Conservation (phyloP, 2,888 invertebrate species). For the Peribatodes rhomboidaria region DNA sequence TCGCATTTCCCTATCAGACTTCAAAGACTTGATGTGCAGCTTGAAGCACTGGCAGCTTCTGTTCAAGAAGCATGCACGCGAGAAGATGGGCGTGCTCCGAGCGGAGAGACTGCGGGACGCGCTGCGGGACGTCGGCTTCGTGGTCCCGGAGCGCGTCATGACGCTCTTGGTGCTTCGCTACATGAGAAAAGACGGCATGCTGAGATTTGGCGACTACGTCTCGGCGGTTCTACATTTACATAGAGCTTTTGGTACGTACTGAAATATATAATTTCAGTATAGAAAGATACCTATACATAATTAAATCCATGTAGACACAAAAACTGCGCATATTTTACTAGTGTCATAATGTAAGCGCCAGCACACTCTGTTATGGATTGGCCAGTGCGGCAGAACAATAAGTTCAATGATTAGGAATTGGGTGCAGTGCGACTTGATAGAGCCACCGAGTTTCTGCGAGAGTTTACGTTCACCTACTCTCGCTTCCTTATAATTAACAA, state of each 20-base stretch:
- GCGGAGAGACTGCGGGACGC: slow-evolving; percentile 95
- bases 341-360: too few species aligned
- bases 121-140: slow-evolving; percentile 94
- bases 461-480: too few species aligned
- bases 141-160: slow-evolving; percentile 93
- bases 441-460: too few species aligned
- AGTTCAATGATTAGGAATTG: too few species aligned
- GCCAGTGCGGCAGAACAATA: too few species aligned
- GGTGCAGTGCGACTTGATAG: too few species aligned
- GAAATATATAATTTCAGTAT: not conserved
- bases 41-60: slow-evolving; percentile 96
- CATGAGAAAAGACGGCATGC: slow-evolving; percentile 96
- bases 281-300: not conserved
- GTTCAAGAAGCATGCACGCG: slow-evolving; percentile 95
- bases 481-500: too few species aligned
- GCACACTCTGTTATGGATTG: too few species aligned
- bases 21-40: slow-evolving; percentile 96
- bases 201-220: slow-evolving; percentile 96
- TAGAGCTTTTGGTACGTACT: slow-evolving; percentile 90
- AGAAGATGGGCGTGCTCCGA: slow-evolving; percentile 95
- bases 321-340: too few species aligned
- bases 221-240: slow-evolving; percentile 95
- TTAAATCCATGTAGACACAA: not conserved
- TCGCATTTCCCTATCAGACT: slow-evolving; percentile 93
- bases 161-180: slow-evolving; percentile 94